These are phyloP conservation scores for Tragelaphus imberbis DNA, from an alignment of 2,113 vertebrate species.

Conservation along the genomic window DNA sequence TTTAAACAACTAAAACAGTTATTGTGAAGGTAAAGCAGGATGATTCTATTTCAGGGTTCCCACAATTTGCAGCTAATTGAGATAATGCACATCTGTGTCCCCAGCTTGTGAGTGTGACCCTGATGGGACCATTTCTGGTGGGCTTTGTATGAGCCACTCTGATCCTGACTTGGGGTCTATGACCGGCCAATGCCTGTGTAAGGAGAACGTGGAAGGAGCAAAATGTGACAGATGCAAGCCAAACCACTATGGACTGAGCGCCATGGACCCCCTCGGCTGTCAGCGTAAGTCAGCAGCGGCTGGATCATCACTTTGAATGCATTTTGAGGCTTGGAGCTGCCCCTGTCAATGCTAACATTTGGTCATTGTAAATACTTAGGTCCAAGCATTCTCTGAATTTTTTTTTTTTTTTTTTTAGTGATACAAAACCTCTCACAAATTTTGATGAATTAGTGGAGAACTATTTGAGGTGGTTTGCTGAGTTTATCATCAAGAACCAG, in stretches of 20 bases:
- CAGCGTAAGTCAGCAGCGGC: slow-evolving; percentile 76
- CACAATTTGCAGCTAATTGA: neutral
- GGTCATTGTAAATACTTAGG: neutral
- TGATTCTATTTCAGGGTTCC: neutral
- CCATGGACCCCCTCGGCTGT: slow-evolving; percentile 80
- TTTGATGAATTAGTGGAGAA: neutral
- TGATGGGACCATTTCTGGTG: slow-evolving; percentile 72
- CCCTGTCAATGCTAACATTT: neutral
- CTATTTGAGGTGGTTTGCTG: neutral
- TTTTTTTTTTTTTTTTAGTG: neutral
- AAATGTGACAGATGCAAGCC: slow-evolving; percentile 85
- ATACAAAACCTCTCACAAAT: neutral
- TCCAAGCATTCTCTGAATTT: neutral
- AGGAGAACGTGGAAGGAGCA: slow-evolving; percentile 85
- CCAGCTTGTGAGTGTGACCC: slow-evolving; percentile 86
- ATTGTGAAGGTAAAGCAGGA: neutral
- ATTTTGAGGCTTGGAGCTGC: neutral
- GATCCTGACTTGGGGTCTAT: slow-evolving; percentile 67
- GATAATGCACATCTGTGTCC: neutral
- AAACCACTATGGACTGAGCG: slow-evolving; percentile 80
- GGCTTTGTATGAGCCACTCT: slow-evolving; percentile 80
- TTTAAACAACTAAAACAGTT: neutral
- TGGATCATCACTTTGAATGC: accelerated
- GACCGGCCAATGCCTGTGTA: slow-evolving; percentile 82
- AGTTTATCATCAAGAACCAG: neutral